phyloP scores from a whole-genome alignment of 2,797 vertebrate genomes.

The Rallus crepitans region DNA sequence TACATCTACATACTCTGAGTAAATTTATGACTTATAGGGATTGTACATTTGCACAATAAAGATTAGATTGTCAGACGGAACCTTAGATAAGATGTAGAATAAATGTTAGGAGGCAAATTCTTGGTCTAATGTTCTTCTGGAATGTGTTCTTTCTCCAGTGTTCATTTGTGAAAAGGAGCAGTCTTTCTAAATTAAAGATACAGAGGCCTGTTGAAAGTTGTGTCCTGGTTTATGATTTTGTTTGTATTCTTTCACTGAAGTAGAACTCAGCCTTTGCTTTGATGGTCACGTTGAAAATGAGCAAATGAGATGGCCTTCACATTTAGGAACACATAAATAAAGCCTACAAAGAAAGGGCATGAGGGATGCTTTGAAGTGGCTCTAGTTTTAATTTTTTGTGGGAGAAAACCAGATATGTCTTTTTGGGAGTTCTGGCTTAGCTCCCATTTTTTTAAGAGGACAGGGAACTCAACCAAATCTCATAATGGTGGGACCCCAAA shows the following conservation, averaged over 20 bases:
- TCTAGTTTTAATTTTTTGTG: conserved; percentile 38
- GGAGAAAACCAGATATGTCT: conserved; percentile 41
- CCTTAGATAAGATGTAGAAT: background rate
- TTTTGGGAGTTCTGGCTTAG: background rate
- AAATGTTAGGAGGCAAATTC: background rate
- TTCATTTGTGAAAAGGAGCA: background rate
- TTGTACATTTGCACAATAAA: background rate
- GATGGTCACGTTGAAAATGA: background rate
- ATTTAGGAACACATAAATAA: conserved; percentile 23
- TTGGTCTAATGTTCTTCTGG: background rate
- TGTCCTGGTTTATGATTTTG: background rate
- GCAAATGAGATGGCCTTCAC: conserved; percentile 23
- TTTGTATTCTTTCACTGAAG: background rate
- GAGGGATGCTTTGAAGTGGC: conserved; percentile 57
- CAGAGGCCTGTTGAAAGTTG: background rate
- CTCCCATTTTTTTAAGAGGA: background rate
- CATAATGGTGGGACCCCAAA: background rate
- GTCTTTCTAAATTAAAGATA: background rate
- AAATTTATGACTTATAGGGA: background rate
- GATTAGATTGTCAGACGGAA: background rate
- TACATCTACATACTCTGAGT: background rate
- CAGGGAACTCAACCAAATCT: background rate
- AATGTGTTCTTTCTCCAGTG: background rate
- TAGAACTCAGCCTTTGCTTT: conserved; percentile 28
- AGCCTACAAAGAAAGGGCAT: background rate